phyloP scores from a whole-genome alignment of 2,113 vertebrate genomes.

The Ahaetulla prasina region DNA sequence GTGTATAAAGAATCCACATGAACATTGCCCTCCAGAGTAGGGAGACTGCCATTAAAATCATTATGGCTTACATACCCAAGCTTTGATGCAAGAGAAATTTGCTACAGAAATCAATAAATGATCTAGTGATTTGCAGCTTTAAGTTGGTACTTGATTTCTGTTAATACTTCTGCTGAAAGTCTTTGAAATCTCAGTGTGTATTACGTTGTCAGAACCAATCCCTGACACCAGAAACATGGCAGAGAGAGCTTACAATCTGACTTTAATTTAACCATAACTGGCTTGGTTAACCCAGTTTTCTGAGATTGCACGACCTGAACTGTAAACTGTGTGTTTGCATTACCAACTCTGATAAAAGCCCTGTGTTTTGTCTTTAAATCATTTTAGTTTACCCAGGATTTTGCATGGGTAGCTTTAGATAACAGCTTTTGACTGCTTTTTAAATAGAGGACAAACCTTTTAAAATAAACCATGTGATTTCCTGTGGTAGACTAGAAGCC shows the following conservation, averaged over 20 bases:
- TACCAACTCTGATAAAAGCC: neutral
- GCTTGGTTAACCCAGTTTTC: neutral
- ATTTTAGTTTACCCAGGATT: neutral
- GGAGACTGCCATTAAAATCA: neutral
- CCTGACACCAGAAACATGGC: neutral
- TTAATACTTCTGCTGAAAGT: neutral
- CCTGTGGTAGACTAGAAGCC: neutral
- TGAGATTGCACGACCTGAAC: neutral
- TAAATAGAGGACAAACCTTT: neutral
- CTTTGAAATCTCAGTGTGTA: neutral
- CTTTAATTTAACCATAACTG: neutral
- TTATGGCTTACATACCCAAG: neutral
- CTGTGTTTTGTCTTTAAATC: neutral
- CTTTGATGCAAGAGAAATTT: neutral
- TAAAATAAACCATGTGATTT: neutral
- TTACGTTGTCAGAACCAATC: neutral
- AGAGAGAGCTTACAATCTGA: neutral
- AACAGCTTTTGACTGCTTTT: neutral
- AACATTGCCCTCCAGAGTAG: neutral
- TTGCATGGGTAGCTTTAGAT: neutral
- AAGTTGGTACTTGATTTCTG: neutral
- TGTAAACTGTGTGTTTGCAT: neutral
- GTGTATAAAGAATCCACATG: neutral
- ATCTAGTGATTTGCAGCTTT: neutral
- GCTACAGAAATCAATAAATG: neutral